phyloP scores from a whole-genome alignment of 2,797 vertebrate genomes.

The Cryptoprocta ferox region DNA sequence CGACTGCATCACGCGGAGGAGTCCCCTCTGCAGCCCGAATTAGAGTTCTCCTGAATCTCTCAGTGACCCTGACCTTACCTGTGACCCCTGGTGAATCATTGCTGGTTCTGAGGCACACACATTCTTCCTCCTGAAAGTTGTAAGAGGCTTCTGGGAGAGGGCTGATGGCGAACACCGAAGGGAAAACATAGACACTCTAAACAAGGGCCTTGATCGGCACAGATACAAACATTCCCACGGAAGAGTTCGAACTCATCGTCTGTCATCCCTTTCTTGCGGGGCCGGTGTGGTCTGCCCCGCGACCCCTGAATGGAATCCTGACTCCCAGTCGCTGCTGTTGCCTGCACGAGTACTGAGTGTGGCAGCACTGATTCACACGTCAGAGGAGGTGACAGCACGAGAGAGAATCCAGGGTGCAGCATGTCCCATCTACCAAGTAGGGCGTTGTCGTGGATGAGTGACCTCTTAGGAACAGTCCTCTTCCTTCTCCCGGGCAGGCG shows the following conservation, averaged over 20 bases:
- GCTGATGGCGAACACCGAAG: conserved; percentile 47
- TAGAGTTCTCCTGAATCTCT: not conserved
- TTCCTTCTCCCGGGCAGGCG: not conserved
- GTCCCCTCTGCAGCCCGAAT: not conserved
- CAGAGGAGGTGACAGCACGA: not conserved
- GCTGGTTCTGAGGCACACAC: not conserved
- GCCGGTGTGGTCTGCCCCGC: not conserved
- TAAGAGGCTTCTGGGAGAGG: conserved; percentile 48
- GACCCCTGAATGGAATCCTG: not conserved
- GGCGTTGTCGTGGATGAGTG: too few species aligned
- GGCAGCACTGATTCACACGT: accelerated
- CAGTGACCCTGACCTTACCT: not conserved
- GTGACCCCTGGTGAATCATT: not conserved
- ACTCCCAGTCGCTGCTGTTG: not conserved
- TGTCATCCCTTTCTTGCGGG: not conserved
- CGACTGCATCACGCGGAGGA: not conserved
- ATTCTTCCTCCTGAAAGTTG: conserved; percentile 29
- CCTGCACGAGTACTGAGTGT: not conserved
- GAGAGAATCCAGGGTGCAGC: not conserved
- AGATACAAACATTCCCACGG: not conserved
- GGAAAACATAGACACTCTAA: not conserved
- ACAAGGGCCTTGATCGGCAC: not conserved
- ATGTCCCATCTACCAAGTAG: not conserved
- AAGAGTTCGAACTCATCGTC: not conserved
- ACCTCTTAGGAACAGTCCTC: not conserved